These are phyloP conservation scores for Struthio camelus DNA, from an alignment of 2,113 vertebrate genomes.

Conservation along the genomic window DNA sequence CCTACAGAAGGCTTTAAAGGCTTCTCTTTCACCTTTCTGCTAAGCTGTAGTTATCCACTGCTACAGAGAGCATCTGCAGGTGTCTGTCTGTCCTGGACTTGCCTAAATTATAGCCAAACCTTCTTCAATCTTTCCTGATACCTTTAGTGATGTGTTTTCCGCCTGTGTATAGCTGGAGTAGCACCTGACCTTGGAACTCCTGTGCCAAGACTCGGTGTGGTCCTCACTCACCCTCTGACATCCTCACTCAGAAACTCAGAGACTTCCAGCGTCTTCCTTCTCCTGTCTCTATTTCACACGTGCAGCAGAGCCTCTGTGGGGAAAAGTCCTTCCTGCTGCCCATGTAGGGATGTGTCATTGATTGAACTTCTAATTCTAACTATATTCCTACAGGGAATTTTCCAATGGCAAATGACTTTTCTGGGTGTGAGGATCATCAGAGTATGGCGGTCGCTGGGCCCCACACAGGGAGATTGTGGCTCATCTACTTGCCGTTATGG, in stretches of 20 bases:
- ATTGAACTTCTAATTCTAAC: too few species aligned
- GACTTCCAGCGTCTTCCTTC: not conserved
- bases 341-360: too few species aligned
- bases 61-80: not conserved
- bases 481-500: not conserved
- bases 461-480: not conserved
- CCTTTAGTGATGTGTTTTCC: not conserved
- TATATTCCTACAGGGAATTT: not conserved
- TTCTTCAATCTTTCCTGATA: not conserved
- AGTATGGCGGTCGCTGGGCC: not conserved
- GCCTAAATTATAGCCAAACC: not conserved
- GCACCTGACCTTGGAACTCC: not conserved
- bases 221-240: too few species aligned
- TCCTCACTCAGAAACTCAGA: not conserved
- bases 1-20: not conserved
- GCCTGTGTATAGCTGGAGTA: not conserved
- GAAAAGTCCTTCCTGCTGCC: not conserved
- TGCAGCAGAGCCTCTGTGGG: not conserved
- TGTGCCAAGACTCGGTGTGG: too few species aligned
- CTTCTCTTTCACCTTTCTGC: not conserved
- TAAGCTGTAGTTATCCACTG: not conserved
- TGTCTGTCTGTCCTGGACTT: not conserved
- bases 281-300: not conserved
- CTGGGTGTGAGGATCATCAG: not conserved
- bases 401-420: not conserved